These are phyloP conservation scores for Procambarus clarkii DNA, from an alignment of 1,140 invertebrate species.

Conservation along the genomic window DNA sequence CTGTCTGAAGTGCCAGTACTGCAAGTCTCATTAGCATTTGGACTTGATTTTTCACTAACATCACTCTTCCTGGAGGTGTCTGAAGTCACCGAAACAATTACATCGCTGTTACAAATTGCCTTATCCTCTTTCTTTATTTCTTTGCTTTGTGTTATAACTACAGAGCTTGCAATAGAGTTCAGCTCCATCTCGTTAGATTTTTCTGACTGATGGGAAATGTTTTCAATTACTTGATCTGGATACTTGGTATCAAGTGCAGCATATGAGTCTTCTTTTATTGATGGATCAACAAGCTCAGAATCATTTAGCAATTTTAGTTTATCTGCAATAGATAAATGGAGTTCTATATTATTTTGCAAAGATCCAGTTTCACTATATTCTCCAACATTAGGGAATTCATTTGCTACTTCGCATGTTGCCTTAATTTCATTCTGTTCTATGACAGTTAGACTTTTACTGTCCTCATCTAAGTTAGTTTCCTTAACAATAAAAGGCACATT, in stretches of 20 bases:
- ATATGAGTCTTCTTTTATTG: neutral
- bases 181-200: neutral
- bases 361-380: neutral
- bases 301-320: constrained; percentile 45
- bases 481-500: neutral
- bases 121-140: neutral
- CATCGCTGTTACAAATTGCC: neutral
- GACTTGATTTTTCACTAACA: constrained; percentile 34
- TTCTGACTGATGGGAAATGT: neutral
- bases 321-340: constrained; percentile 56
- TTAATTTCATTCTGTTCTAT: neutral
- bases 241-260: neutral
- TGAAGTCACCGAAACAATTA: constrained; percentile 4
- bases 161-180: neutral
- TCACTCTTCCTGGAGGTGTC: constrained; percentile 29
- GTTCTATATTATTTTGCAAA: neutral
- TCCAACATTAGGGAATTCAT: neutral
- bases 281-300: neutral
- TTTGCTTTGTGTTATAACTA: neutral
- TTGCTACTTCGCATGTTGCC: neutral
- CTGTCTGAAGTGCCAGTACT: constrained; percentile 15
- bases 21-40: constrained; percentile 17
- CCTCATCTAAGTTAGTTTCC: neutral
- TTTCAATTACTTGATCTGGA: neutral
- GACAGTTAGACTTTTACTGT: neutral